These are phyloP conservation scores for Psittacula derbiana DNA, from an alignment of 2,797 vertebrate species.

Conservation along the genomic window DNA sequence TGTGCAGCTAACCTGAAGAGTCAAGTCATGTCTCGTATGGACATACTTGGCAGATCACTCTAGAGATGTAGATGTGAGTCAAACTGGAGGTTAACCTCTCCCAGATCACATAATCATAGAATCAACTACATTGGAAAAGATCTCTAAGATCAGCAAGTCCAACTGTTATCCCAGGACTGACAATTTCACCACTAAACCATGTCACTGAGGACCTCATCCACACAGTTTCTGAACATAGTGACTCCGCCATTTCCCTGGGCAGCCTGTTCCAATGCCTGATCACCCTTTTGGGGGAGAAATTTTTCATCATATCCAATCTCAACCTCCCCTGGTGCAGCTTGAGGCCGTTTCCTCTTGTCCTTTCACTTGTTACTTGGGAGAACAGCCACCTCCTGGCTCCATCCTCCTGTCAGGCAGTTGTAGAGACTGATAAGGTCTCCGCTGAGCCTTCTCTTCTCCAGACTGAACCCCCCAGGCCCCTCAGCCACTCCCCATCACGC, in stretches of 20 bases:
- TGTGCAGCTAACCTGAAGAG: not conserved
- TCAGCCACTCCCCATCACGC: not conserved
- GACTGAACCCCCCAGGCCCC: not conserved
- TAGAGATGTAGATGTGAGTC: not conserved
- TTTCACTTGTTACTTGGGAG: not conserved
- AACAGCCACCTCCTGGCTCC: not conserved
- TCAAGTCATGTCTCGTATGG: rapidly evolving
- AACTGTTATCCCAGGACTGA: not conserved
- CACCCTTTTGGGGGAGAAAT: not conserved
- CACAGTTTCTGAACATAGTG: not conserved
- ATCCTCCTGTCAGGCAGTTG: not conserved
- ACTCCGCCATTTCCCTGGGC: not conserved
- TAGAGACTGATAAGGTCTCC: not conserved
- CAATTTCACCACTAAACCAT: not conserved
- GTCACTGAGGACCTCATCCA: not conserved
- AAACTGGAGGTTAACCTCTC: not conserved
- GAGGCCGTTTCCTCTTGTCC: not conserved
- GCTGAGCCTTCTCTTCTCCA: not conserved
- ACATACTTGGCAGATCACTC: not conserved
- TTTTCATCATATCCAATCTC: not conserved
- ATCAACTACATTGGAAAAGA: not conserved
- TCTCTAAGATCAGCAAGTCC: not conserved
- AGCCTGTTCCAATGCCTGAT: not conserved
- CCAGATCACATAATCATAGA: not conserved
- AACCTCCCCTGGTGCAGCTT: not conserved